Base-by-base conservation (phyloP, 2,113 vertebrate species). In the Channa maculata region DNA sequence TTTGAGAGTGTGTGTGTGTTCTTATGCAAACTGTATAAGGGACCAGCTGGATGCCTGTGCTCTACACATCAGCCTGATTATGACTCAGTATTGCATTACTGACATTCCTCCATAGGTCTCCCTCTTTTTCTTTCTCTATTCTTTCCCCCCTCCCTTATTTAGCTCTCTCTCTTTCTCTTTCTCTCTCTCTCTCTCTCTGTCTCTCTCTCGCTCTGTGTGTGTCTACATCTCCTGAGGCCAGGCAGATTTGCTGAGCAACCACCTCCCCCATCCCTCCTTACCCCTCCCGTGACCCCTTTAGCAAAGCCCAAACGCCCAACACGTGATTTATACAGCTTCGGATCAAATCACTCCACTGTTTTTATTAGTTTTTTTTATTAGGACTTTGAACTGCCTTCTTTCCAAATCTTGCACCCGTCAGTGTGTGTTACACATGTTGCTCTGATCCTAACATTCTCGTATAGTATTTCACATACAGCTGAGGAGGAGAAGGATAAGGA, bases 51-150 rank as follows among this genome's bases (percentile, higher is more conserved):
- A 79, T 81, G 84, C 81, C 88, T 75, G 72, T 46, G 13, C 70
- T 63, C 88, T 85, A 91, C 91, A 93, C 91, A 93, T 93, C 89
- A 92, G 89, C 80, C 89, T 91, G 90, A 90, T 93, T 93, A 93
- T 93, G 88, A 93, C 89, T 92, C 92, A 91, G 89, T 90, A 86
- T 90, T 91, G 84, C 91, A 93, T 92, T 90, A 89, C 92, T 91
- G 76, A 91, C 89, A 92, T 93, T 91, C 88, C 82, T 87, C 81
- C 71, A 86, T 86, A 71, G 85, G 73, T 53, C 75, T 79, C 67
- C 45, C 54, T 84, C 79, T 86, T 74, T 83, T 70, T 24, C 24
- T 24, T 24, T 24, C 1, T 24, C 24, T 24, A 24, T 69, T 75
- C 66, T 84, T 57, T 75, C 36, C n/a, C 37, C 15, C 36, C 62